phyloP scores from a whole-genome alignment of 2,888 invertebrate species.

The Leucophora obtusa region DNA sequence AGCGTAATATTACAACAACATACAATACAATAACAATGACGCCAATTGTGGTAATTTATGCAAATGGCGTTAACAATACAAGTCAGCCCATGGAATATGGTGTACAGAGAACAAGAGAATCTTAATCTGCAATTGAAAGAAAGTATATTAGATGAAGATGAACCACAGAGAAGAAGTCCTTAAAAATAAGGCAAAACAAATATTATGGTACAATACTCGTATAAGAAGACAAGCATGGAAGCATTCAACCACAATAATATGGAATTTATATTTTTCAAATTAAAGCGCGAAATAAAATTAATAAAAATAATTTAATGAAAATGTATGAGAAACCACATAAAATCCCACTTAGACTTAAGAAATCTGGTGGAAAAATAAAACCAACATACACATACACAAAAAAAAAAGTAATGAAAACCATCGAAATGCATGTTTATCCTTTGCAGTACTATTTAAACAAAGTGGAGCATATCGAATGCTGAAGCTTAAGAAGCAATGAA shows the following conservation, averaged over 20 bases:
- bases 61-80: slow-evolving; percentile 63
- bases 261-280: slow-evolving; percentile 50
- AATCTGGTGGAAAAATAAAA: no score
- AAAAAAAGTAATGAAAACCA: slow-evolving; percentile 37
- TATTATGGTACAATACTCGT: slow-evolving; percentile 33
- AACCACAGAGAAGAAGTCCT: slow-evolving; percentile 49
- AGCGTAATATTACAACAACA: slow-evolving; percentile 39
- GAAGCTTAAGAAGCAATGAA: slow-evolving; percentile 41
- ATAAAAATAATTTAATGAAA: slow-evolving; percentile 43
- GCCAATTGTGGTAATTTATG: slow-evolving; percentile 68
- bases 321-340: slow-evolving; percentile 14
- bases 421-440: slow-evolving; percentile 48
- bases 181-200: slow-evolving; percentile 58
- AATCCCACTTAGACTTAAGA: no score
- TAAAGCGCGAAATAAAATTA: slow-evolving; percentile 62
- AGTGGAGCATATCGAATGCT: slow-evolving; percentile 14
- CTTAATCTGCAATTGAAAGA: slow-evolving; percentile 62
- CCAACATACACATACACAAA: no score
- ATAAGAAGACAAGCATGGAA: slow-evolving; percentile 1
- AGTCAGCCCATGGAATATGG: slow-evolving; percentile 25
- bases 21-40: slow-evolving; percentile 64
- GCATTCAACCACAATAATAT: slow-evolving; percentile 36
- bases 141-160: slow-evolving; percentile 45
- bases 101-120: slow-evolving; percentile 51
- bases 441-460: neutral